Percentiles rank a stretch among this genome's conserved stretches.
Conservation (phyloP, 2,113 vertebrate genomes). For the Pterophyllum scalare region DNA sequence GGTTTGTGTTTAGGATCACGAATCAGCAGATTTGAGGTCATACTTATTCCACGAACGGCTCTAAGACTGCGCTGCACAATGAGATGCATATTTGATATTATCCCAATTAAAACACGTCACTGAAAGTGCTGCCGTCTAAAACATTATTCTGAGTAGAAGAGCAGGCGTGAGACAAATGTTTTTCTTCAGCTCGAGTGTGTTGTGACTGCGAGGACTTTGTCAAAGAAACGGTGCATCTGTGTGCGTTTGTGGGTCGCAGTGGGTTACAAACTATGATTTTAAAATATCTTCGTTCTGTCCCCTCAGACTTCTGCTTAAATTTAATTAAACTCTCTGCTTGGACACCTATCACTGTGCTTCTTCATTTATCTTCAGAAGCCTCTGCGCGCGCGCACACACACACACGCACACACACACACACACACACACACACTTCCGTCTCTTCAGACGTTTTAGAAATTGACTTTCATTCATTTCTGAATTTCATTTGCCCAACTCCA, state of each 20-base stretch:
- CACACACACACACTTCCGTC: too few species aligned
- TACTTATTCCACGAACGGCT: neutral
- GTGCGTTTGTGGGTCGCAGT: neutral
- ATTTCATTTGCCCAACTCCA: neutral
- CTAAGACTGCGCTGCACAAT: neutral
- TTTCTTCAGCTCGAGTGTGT: neutral
- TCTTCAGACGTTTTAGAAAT: neutral
- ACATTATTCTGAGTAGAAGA: neutral
- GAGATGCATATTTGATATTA: neutral
- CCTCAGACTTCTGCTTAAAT: constrained; percentile 22
- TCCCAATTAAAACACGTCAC: neutral
- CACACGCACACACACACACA: fast-evolving
- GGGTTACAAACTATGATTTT: neutral
- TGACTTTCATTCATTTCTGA: neutral
- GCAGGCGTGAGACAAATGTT: fast-evolving
- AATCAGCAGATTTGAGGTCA: neutral
- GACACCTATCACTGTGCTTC: constrained; percentile 7
- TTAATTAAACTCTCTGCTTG: constrained; percentile 42
- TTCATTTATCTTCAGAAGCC: neutral
- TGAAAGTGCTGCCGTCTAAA: neutral
- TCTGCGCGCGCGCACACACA: neutral
- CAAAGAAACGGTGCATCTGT: fast-evolving
- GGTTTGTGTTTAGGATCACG: neutral
- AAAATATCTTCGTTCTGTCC: neutral
- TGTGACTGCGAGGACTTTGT: neutral